Evolutionary conservation across 2,888 invertebrate genomes (phyloP), one percentile per base, ranked within the genome.

Genomic region (Troilus luridus): DNA sequence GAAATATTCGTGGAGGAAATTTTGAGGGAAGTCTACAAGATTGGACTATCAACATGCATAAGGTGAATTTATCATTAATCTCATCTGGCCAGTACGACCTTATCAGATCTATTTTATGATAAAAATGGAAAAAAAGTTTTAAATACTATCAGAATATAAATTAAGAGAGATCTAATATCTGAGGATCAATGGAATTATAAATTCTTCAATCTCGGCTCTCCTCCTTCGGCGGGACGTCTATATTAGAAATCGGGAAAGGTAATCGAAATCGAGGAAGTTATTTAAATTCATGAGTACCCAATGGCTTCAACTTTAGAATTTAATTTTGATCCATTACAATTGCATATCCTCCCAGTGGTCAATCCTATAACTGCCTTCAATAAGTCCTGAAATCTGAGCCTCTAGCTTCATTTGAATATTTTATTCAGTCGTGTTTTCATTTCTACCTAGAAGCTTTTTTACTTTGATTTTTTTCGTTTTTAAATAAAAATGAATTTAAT

Each of bases 211-310:
- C 17, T 77, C 17, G 41, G 17, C 27, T 77, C 72, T 14, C 41
- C 27, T 56, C 85, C 56, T 56, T 21, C 85, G 11, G 85, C 11
- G 10, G 56, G 81, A 21, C 21, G 9, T 8, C 56, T 85, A 85
- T 85, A 85, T 85, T 85, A 58, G 56, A 85, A 58, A 85, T 85
- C 85, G 27, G 12, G 54, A 85, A 85, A 85, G 85, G 56, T 85
- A 85, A 85, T 85, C n/a, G 56, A 85, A 85, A 85, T 58, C 21
- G 56, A 56, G 85, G 41, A 12, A 85, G 85, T 85, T 85, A 85
- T 85, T 85, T 85, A 85, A 85, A 85, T 85, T 85, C 85, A 85
- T 85, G 85, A 85, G 85, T 54, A 85, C 21, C 81, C 81, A 81
- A 81, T 21, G 81, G 56, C 54, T 21, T 54, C 54, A 81, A 56